These are phyloP conservation scores for Triplophysa tibetana DNA, from an alignment of 2,113 vertebrate species.

Conservation along the genomic window DNA sequence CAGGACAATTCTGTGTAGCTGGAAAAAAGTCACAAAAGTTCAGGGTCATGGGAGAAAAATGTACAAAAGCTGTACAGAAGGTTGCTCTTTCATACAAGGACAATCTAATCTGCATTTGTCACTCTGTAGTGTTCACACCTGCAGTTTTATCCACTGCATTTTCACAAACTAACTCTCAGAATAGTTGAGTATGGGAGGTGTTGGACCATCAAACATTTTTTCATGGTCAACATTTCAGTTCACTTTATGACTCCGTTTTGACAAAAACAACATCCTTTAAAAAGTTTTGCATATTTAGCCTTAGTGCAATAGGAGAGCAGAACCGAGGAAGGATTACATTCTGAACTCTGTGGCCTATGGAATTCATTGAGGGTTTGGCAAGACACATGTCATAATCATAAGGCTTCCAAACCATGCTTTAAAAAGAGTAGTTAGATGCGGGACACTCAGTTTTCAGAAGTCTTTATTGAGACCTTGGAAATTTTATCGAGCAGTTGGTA, in stretches of 20 bases:
- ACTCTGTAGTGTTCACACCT: background rate
- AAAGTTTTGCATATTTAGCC: conserved; percentile 20
- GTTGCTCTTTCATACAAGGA: background rate
- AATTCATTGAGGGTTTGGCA: conserved; percentile 71
- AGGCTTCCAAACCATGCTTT: conserved; percentile 79
- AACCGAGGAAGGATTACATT: conserved; percentile 52
- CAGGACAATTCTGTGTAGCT: background rate
- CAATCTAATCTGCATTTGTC: background rate
- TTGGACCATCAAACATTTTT: background rate
- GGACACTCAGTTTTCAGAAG: conserved; percentile 9
- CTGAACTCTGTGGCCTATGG: conserved; percentile 64
- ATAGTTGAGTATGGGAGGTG: background rate
- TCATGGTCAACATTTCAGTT: background rate
- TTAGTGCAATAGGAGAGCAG: conserved; percentile 33
- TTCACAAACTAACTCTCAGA: background rate
- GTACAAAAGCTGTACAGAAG: background rate
- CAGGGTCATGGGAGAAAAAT: background rate
- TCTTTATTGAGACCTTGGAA: background rate
- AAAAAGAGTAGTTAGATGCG: conserved; percentile 76
- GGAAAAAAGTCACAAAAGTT: background rate
- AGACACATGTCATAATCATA: conserved; percentile 69
- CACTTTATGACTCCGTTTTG: background rate
- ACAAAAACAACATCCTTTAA: conserved; percentile 23
- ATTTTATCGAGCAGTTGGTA: background rate
- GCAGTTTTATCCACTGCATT: background rate